phyloP scores from a whole-genome alignment of 1,140 invertebrate genomes.

The Tyrophagus putrescentiae region DNA sequence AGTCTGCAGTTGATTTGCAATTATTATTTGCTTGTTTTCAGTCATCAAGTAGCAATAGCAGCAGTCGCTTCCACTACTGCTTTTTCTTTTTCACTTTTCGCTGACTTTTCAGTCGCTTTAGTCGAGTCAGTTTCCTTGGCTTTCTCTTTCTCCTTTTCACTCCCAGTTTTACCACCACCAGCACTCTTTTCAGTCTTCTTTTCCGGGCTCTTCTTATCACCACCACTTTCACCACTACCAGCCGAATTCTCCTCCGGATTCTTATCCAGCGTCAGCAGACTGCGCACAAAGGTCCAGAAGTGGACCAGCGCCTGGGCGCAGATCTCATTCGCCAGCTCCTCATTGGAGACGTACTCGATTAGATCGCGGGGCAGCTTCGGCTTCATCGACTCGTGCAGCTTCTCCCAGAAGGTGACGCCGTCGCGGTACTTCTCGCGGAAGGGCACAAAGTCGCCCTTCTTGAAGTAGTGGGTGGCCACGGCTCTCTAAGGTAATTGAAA shows the following conservation, averaged over 20 bases:
- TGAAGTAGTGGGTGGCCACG: conserved; percentile 66
- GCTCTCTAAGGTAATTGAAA: conserved; percentile 39
- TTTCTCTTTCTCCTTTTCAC: background rate
- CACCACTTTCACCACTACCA: background rate
- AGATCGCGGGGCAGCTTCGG: conserved; percentile 29
- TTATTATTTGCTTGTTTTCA: no score
- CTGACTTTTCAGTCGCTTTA: background rate
- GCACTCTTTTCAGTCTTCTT: background rate
- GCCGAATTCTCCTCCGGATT: background rate
- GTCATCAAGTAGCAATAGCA: no score
- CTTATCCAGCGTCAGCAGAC: conserved; percentile 22
- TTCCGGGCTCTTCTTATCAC: background rate
- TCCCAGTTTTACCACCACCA: background rate
- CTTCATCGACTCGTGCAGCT: conserved; percentile 31
- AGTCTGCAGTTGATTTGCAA: no score
- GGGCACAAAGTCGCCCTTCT: conserved; percentile 56
- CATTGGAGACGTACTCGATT: conserved; percentile 19
- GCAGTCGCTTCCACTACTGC: background rate
- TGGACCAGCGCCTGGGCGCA: conserved; percentile 28
- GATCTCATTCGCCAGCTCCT: conserved; percentile 22
- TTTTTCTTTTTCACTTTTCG: background rate
- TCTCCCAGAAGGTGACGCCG: conserved; percentile 30
- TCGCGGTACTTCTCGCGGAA: conserved; percentile 49
- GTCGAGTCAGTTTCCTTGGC: background rate
- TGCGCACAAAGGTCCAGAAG: conserved; percentile 30